Evolutionary conservation across 2,113 vertebrate species (phyloP), one percentile per base, ranked within the genome.

Genomic region (Hypomesus transpacificus): DNA sequence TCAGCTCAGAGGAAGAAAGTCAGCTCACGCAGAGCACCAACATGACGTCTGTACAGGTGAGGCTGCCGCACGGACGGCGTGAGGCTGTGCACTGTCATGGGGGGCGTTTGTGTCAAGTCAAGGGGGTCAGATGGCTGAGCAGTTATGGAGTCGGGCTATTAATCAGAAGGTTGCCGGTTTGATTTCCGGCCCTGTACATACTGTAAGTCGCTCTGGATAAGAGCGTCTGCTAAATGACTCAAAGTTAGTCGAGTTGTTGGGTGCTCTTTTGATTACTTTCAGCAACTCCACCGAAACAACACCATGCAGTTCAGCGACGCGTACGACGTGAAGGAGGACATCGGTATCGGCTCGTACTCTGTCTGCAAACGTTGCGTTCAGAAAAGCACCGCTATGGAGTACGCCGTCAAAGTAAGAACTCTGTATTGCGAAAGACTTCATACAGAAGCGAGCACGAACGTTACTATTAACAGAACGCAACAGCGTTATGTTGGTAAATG

Each of bases 271-370:
- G 39, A 11, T 73, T 73, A 26, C 13, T 51, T 56, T 14, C 59
- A 93, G 89, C 90, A 95, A 83, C 91, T 95, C 75, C 93, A 93
- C 74, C 91, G 93, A 66, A 94, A 76, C 82, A 94, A 76, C 82
- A 88, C 90, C 14, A 85, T 88, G 1, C 92, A 92, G 75, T 94
- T 96, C 82, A 87, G 76, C 56, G 93, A 95, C 63, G 83, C 89
- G 0, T 95, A 95, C 50, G 94, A 95, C 54, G 80, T 94, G 61
- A 94, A 93, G 83, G 94, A 95, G 75, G 94, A 96, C 84, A 95
- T 95, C 34, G 94, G 94, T 14, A 87, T 95, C 70, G 94, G 94
- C 3, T 95, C 94, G 57, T 95, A 95, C 76, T 96, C 94, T 0
- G 89, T 96, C 68, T 95, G 94, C 81, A 95, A 94, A 76, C 88